Evolutionary conservation across 1,140 invertebrate species (phyloP).

Genomic region (Leptinotarsa lineolata): DNA sequence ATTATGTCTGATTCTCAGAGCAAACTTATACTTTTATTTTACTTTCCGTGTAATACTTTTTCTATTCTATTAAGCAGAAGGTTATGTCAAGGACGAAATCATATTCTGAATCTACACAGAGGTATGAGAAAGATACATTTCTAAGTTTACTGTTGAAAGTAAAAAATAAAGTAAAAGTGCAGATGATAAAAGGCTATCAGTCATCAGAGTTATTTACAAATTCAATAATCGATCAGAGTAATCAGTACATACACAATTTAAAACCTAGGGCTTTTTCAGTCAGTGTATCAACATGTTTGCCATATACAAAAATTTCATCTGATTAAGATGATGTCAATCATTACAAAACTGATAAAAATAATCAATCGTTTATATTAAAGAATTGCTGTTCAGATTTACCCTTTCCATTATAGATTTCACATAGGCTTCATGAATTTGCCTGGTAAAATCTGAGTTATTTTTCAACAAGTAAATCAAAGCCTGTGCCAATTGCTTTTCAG

Average conservation of each 20-base stretch:
- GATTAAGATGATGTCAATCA: conserved; percentile 11
- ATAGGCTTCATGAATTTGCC: conserved; percentile 87
- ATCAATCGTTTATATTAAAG: conserved; percentile 9
- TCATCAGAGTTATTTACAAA: conserved; percentile 22
- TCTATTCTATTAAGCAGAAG: too few relatives aligned
- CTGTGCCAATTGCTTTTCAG: conserved; percentile 84
- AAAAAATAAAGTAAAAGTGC: too few relatives aligned
- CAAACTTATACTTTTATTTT: too few relatives aligned
- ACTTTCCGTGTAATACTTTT: too few relatives aligned
- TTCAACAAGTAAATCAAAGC: conserved; percentile 85
- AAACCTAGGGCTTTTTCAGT: conserved; percentile 15
- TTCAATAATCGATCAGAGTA: conserved; percentile 14
- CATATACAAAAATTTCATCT: conserved; percentile 1
- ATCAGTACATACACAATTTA: neutral
- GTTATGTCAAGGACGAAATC: too few relatives aligned
- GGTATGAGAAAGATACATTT: too few relatives aligned
- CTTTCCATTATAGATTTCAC: conserved; percentile 81
- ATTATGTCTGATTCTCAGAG: too few relatives aligned
- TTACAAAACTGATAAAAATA: conserved; percentile 1
- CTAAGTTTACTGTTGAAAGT: too few relatives aligned
- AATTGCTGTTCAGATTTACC: conserved; percentile 56
- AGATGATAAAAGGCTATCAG: too few relatives aligned
- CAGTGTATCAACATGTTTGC: conserved; percentile 10
- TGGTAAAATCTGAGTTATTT: conserved; percentile 84
- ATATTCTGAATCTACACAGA: too few relatives aligned